A percentile compares a stretch with the other conserved stretches of the same genome.
These are phyloP conservation scores for Halcyon badia DNA, from an alignment of 2,797 vertebrate genomes.

Conservation along the genomic window DNA sequence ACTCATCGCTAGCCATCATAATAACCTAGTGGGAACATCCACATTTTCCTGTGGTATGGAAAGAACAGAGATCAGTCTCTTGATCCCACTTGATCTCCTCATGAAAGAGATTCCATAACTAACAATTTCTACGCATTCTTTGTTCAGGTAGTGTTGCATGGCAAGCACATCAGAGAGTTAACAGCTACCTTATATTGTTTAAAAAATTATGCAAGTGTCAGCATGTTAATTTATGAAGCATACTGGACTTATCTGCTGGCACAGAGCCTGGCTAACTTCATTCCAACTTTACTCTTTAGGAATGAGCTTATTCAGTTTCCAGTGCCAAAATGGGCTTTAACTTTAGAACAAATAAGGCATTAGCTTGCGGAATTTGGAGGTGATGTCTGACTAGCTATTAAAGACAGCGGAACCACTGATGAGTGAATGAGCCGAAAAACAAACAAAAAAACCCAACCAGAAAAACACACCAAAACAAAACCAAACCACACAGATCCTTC, in stretches of 20 bases:
- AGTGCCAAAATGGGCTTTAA: constrained; percentile 80
- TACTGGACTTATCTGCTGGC: constrained; percentile 31
- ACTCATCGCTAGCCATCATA: neutral
- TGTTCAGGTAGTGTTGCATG: neutral
- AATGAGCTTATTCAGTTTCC: constrained; percentile 78
- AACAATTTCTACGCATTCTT: neutral
- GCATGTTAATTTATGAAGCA: neutral
- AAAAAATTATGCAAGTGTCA: neutral
- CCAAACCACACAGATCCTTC: neutral
- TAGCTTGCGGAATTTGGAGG: constrained; percentile 72
- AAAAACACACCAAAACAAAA: neutral
- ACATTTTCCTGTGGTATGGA: neutral
- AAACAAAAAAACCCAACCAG: neutral
- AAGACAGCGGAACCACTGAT: constrained; percentile 30
- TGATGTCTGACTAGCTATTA: constrained; percentile 65
- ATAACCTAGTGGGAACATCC: neutral
- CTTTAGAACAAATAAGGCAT: constrained; percentile 88
- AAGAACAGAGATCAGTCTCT: neutral
- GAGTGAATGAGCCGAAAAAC: constrained; percentile 25
- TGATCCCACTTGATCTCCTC: neutral
- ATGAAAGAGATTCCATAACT: neutral
- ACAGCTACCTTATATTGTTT: neutral
- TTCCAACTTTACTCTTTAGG: constrained; percentile 83
- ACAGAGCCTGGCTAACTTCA: constrained; percentile 62
- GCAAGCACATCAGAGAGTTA: neutral